Percentiles rank a stretch among this genome's conserved stretches.
Evolutionary conservation across 2,113 vertebrate species (phyloP).

Genomic region (Sula dactylatra): DNA sequence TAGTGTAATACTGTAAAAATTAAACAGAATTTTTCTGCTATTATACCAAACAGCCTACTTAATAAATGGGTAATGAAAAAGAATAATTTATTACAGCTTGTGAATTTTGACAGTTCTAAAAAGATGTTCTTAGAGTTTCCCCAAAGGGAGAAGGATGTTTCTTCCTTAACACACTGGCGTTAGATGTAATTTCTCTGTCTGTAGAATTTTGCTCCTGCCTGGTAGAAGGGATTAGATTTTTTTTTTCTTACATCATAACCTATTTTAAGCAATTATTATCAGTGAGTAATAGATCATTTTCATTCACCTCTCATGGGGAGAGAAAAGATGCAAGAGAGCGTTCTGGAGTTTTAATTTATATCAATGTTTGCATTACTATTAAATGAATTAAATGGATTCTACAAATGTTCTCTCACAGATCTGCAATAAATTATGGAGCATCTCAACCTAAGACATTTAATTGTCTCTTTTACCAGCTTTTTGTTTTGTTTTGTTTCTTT

Average conservation of each 20-base stretch:
- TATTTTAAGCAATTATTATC: slow-evolving; percentile 79
- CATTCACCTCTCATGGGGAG: slow-evolving; percentile 61
- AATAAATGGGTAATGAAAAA: slow-evolving; percentile 81
- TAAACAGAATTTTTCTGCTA: slow-evolving; percentile 78
- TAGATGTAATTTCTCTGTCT: slow-evolving; percentile 78
- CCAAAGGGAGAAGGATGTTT: slow-evolving; percentile 75
- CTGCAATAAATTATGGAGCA: slow-evolving; percentile 55
- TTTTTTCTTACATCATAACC: slow-evolving; percentile 71
- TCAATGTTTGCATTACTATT: slow-evolving; percentile 60
- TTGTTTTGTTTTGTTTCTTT: not conserved
- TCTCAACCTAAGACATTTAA: slow-evolving; percentile 22
- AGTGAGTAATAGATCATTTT: slow-evolving; percentile 71
- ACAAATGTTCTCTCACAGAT: slow-evolving; percentile 11
- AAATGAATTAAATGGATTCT: slow-evolving; percentile 55
- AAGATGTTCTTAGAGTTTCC: slow-evolving; percentile 78
- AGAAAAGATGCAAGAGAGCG: slow-evolving; percentile 36
- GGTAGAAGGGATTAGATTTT: slow-evolving; percentile 62
- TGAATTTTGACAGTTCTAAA: slow-evolving; percentile 81
- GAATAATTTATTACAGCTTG: slow-evolving; percentile 83
- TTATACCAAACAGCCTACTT: slow-evolving; percentile 79
- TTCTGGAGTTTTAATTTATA: slow-evolving; percentile 57
- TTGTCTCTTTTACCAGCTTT: slow-evolving; percentile 35
- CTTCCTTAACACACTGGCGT: slow-evolving; percentile 65
- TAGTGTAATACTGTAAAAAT: slow-evolving; percentile 71
- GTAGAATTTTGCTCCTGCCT: slow-evolving; percentile 71